Conservation (phyloP, 1,140 invertebrate genomes). For the Gonioctena quinquepunctata region DNA sequence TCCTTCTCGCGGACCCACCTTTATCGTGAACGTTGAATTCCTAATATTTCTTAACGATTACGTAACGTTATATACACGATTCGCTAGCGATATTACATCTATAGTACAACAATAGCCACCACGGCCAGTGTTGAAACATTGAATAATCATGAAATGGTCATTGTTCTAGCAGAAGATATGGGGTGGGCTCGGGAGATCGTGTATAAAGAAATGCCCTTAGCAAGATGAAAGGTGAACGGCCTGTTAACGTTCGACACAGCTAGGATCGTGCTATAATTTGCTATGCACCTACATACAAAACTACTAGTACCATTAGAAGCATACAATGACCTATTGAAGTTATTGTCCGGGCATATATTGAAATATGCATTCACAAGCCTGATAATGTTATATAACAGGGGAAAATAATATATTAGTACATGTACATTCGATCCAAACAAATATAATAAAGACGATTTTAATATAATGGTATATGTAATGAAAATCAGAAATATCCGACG, state of each 20-base stretch:
- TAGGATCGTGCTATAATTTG: conserved; percentile 1
- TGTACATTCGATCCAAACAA: no score
- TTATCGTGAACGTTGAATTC: no score
- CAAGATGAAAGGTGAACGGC: not conserved
- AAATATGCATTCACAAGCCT: no score
- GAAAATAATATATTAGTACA: no score
- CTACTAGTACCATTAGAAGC: not conserved
- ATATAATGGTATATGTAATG: no score
- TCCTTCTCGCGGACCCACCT: no score
- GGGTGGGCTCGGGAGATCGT: not conserved
- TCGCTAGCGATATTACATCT: not conserved
- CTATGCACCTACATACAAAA: conserved; percentile 3
- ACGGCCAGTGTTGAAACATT: not conserved
- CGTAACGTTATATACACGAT: not conserved
- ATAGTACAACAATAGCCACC: not conserved
- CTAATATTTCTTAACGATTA: not conserved
- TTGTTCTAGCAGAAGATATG: not conserved
- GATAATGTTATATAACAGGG: no score
- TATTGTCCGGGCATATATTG: not conserved
- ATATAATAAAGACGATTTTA: no score
- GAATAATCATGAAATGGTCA: not conserved
- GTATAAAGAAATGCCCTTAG: not conserved
- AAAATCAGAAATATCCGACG: no score
- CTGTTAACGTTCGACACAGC: not conserved
- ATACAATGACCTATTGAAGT: conserved; percentile 6